Evolutionary conservation across 2,888 invertebrate genomes (phyloP), one percentile per base, ranked within the genome.

Genomic region (Laothoe populi): DNA sequence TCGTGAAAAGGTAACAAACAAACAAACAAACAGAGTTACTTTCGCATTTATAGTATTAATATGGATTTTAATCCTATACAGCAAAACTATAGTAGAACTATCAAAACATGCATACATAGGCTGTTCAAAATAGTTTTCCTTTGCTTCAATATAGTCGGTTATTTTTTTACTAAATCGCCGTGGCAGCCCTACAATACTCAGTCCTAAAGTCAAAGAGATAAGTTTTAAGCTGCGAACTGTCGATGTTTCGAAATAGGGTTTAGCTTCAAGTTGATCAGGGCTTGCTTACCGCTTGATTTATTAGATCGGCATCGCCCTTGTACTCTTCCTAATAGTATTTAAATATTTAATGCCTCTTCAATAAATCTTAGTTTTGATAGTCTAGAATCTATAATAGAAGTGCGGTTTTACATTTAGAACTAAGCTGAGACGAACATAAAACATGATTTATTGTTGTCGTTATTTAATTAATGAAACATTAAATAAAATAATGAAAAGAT

Each of bases 211-310:
- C 66, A 64, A 66, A 66, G 65, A 74, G 71, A 71, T 72, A 76
- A 77, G 71, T 77, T 72, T 71, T 72, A 73, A 75, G 74, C 74
- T 65, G 42, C 62, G 63, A 60, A 61, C 71, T 70, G 67, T 69
- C 72, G 73, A 70, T 75, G 67, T 71, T 68, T 68, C 71, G 67
- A 72, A 67, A 65, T 67, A 68, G 70, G 68, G 67, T 65, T 68
- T 24, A 53, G 48, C 46, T 21, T 42, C 65, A 44, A 69, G 64
- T 70, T 67, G 72, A 76, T 70, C 71, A 71, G 68, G 64, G 38
- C 61, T 63, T 64, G 63, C 70, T 70, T 67, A 67, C 63, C 65
- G 60, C 61, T 65, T 74, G 74, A 75, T 77, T 76, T 74, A 77
- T 74, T 64, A 63, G 61, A 61, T 66, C 62, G 66, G 61, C 60